These are phyloP conservation scores for Ornithoptera priamus DNA, from an alignment of 2,888 invertebrate species.

Conservation along the genomic window DNA sequence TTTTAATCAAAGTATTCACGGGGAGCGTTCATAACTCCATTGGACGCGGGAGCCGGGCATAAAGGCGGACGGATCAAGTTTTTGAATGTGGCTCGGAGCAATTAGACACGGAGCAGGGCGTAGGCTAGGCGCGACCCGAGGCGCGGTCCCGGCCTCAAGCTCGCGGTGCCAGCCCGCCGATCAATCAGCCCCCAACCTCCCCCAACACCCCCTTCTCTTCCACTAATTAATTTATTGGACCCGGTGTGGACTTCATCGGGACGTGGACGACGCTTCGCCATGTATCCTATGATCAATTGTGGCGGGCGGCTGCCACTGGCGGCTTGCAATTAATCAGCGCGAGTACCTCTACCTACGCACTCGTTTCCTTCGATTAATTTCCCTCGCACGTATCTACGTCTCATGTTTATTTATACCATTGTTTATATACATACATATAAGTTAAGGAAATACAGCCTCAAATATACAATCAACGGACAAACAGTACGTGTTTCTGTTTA, in stretches of 20 bases:
- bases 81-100: conserved; percentile 53
- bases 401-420: conserved; percentile 9
- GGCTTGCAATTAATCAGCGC: conserved; percentile 26
- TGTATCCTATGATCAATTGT: conserved; percentile 29
- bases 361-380: conserved; percentile 19
- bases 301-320: conserved; percentile 12
- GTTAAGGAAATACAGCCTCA: background rate
- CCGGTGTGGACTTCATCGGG: conserved; percentile 30
- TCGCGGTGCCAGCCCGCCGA: conserved; percentile 37
- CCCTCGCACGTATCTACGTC: conserved; percentile 13
- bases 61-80: conserved; percentile 53
- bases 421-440: background rate
- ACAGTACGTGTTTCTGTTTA: conserved; percentile 1
- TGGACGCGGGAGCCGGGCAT: conserved; percentile 38
- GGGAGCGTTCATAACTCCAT: conserved; percentile 29
- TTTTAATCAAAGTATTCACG: conserved; percentile 33
- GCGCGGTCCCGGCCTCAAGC: conserved; percentile 40
- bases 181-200: conserved; percentile 52
- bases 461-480: conserved; percentile 4
- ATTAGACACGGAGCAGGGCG: conserved; percentile 55
- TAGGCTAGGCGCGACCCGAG: conserved; percentile 46
- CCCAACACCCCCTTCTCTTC: conserved; percentile 34
- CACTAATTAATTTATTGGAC: conserved; percentile 59
- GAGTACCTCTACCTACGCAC: conserved; percentile 21
- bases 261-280: conserved; percentile 2